Conservation (phyloP, 2,888 invertebrate genomes). For the Hirtodrosophila cameraria region DNA sequence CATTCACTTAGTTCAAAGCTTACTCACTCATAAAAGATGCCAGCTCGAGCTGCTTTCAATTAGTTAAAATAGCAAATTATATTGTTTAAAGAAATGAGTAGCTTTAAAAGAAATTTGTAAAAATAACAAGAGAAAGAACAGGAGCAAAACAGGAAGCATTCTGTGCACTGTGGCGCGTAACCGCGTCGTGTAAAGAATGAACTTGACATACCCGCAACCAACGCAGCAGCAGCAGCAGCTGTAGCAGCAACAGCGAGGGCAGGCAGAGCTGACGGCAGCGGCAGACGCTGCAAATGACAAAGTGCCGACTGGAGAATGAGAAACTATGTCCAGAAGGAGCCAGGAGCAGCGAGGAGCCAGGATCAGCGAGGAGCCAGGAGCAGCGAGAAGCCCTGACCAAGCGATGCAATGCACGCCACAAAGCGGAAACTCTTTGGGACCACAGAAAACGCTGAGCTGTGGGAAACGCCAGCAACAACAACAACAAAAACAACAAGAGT, state of each 20-base stretch:
- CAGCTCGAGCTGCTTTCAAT: constrained; percentile 13
- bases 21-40: too few species aligned
- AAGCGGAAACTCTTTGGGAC: constrained; percentile 64
- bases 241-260: too few species aligned
- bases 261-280: not conserved
- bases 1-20: too few species aligned
- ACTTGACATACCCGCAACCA: constrained; percentile 53
- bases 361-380: not conserved
- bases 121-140: not conserved
- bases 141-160: constrained; percentile 24
- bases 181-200: constrained; percentile 52
- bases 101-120: constrained; percentile 24
- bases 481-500: constrained; percentile 20
- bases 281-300: constrained; percentile 55
- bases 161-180: constrained; percentile 27
- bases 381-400: constrained; percentile 15
- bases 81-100: constrained; percentile 20
- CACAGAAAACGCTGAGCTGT: constrained; percentile 63
- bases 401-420: constrained; percentile 40
- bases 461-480: constrained; percentile 33
- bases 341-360: not conserved
- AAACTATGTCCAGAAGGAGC: constrained; percentile 15
- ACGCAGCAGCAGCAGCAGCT: constrained; percentile 10
- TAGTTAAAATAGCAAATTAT: constrained; percentile 20
- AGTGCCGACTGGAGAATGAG: constrained; percentile 39